Conservation (phyloP, 2,888 invertebrate species). For the Hirtodrosophila histrioides region DNA sequence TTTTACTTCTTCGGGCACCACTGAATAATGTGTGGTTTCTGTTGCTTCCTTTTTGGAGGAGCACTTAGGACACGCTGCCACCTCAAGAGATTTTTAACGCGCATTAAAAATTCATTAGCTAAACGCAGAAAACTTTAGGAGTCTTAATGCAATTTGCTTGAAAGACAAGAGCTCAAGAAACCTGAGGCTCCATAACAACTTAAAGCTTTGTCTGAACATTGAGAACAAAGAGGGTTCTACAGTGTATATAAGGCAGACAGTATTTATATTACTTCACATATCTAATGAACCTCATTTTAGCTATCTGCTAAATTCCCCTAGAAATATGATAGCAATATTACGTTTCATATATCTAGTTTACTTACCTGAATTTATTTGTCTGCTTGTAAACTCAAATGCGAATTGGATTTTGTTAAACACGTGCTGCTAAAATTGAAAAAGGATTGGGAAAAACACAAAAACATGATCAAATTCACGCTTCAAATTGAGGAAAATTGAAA, state of each 20-base stretch:
- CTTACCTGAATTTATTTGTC: slow-evolving; percentile 17
- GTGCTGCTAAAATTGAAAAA: slow-evolving; percentile 22
- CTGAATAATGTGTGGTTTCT: slow-evolving; percentile 7
- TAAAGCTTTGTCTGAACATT: neutral
- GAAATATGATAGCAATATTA: no score
- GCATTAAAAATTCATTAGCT: slow-evolving; percentile 66
- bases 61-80: slow-evolving; percentile 32
- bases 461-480: slow-evolving; percentile 26
- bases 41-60: slow-evolving; percentile 8
- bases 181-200: neutral
- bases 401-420: slow-evolving; percentile 13
- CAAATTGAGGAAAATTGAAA: neutral
- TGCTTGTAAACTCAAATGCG: slow-evolving; percentile 17
- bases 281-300: no score
- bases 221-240: neutral
- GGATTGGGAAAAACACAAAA: slow-evolving; percentile 16
- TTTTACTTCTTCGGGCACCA: slow-evolving; percentile 38
- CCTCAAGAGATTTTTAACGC: slow-evolving; percentile 28
- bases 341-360: neutral
- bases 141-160: slow-evolving; percentile 27
- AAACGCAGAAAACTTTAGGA: slow-evolving; percentile 18
- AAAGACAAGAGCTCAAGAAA: slow-evolving; percentile 1
- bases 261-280: no score
- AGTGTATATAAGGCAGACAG: no score
- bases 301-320: no score